These are phyloP conservation scores for Procambarus virginalis DNA, from an alignment of 1,140 invertebrate species.

Conservation along the genomic window DNA sequence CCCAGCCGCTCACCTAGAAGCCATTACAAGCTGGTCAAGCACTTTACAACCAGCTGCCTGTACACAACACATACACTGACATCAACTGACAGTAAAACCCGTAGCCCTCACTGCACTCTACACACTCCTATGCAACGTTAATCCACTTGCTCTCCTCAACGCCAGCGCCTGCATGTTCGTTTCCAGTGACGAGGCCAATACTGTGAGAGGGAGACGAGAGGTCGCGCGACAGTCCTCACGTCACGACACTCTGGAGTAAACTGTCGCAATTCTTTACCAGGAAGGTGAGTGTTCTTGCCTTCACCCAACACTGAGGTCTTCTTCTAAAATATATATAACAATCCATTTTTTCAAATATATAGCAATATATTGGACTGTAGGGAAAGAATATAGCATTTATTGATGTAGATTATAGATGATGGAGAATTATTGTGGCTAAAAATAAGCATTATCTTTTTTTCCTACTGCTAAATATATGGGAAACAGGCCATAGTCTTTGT, in stretches of 20 bases:
- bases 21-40: no score
- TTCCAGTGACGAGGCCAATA: no score
- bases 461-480: not conserved
- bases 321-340: not conserved
- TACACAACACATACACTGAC: no score
- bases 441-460: not conserved
- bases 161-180: no score
- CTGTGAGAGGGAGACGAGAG: no score
- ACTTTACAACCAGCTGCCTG: no score
- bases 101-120: no score
- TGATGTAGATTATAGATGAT: not conserved
- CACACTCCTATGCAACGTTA: no score
- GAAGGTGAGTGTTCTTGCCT: not conserved
- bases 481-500: not conserved
- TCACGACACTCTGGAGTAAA: not conserved
- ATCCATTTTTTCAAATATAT: not conserved
- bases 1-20: no score
- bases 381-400: not conserved
- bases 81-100: no score
- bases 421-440: not conserved
- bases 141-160: no score
- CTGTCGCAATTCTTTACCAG: constrained; percentile 11
- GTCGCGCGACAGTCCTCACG: no score
- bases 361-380: not conserved
- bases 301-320: not conserved